Evolutionary conservation across 2,113 vertebrate genomes (phyloP), one percentile per base, ranked within the genome.

Genomic region (Lamprologus tigripictilis): DNA sequence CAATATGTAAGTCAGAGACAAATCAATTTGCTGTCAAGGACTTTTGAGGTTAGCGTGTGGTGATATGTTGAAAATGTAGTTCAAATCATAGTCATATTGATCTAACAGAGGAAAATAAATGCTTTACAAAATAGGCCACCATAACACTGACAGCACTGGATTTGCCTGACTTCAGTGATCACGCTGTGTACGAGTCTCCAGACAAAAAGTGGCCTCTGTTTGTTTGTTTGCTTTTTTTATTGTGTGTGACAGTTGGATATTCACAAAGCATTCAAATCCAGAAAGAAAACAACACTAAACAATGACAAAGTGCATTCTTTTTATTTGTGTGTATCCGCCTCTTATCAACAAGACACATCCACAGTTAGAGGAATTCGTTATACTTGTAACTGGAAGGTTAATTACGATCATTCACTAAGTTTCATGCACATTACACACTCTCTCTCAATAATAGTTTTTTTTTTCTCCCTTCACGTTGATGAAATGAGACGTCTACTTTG

Each of bases 111-210:
- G 23, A 54, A 86, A 86, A 81, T 33, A 80, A 89, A 90, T 26
- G 87, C 85, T 86, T 85, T 71, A 86, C 89, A 92, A 93, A 92
- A 86, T 26, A 91, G 92, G 92, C 86, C 89, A 88, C 28, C 51
- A 3, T 35, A 63, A 78, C 83, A 78, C 45, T 7, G 88, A 91
- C 76, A 76, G 85, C 58, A 14, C 53, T 49, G 58, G 66, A 84
- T 84, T 57, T 80, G 76, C 61, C 79, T 4, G 88, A 87, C 82
- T 86, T 79, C 89, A 84, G 78, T 45, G 19, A 91, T 82, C 80
- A 31, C 4, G 71, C 82, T 80, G 55, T 73, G 86, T 17, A 23
- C 17, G 16, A 63, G 84, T 53, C 26, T 54, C 13, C 78, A 35
- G 55, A 87, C 26, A 54, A 28, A 71, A 89, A 83, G 12, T 7